phyloP scores from a whole-genome alignment of 2,113 vertebrate genomes.

The Marmota monax region DNA sequence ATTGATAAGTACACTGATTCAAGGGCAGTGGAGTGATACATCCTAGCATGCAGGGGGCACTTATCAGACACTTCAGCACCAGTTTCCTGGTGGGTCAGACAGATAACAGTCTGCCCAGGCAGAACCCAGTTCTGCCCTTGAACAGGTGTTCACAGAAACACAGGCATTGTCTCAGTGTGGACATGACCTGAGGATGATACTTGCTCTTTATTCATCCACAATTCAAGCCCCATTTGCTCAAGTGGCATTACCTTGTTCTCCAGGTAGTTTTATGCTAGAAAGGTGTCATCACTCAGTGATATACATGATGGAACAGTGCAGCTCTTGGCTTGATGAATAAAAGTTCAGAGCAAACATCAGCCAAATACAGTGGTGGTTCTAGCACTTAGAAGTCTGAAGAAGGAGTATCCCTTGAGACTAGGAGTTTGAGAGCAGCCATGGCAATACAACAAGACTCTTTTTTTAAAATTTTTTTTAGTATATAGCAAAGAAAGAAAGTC shows the following conservation, averaged over 20 bases:
- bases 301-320: accelerated
- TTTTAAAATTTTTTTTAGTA: neutral
- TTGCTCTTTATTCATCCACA: neutral
- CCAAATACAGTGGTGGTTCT: no score
- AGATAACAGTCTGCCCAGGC: neutral
- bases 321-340: neutral
- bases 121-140: neutral
- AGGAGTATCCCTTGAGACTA: neutral
- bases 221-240: neutral
- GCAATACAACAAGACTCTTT: neutral
- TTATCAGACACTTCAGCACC: no score
- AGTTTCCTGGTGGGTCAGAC: neutral
- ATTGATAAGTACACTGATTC: no score
- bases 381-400: neutral
- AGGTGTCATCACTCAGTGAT: neutral
- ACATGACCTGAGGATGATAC: neutral
- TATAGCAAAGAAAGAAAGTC: neutral
- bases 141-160: neutral
- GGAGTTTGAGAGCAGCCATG: neutral
- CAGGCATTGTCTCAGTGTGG: accelerated
- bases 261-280: neutral
- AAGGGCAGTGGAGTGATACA: neutral
- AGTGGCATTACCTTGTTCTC: neutral
- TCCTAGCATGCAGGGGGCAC: no score
- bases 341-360: neutral